phyloP scores from a whole-genome alignment of 2,797 vertebrate genomes.

The Liasis olivaceus region DNA sequence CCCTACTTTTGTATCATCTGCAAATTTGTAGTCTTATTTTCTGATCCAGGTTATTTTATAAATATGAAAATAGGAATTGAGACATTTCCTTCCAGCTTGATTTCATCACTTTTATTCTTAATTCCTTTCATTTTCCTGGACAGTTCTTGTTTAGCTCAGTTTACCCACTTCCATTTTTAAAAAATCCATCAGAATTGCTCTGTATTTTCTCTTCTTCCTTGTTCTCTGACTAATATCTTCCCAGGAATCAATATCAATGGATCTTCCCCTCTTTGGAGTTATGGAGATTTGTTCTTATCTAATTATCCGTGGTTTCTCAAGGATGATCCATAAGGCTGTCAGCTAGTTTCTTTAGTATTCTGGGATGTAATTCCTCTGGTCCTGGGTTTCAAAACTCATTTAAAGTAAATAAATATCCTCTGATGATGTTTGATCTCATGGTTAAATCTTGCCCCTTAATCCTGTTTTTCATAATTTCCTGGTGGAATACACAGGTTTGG shows the following conservation, averaged over 20 bases:
- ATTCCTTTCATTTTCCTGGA: neutral
- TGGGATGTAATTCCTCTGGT: neutral
- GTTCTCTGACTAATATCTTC: neutral
- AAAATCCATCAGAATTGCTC: neutral
- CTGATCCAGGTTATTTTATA: neutral
- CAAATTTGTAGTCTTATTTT: neutral
- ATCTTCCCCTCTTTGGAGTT: neutral
- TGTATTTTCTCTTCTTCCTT: neutral
- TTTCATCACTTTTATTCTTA: neutral
- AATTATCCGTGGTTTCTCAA: neutral
- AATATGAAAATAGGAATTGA: neutral
- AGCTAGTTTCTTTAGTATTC: neutral
- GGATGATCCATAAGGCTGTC: neutral
- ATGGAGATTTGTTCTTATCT: neutral
- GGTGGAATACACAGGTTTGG: no score
- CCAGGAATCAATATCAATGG: neutral
- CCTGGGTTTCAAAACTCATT: neutral
- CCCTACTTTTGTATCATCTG: neutral
- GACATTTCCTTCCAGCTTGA: neutral
- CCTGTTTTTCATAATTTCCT: neutral
- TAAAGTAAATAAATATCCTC: neutral
- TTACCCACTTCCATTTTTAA: neutral
- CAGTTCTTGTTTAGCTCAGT: neutral
- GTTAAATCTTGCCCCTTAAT: neutral
- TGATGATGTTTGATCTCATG: neutral